A percentile compares a stretch with the other conserved stretches of the same genome.
phyloP scores from a whole-genome alignment of 2,888 invertebrate species.

The Nomada fucata region DNA sequence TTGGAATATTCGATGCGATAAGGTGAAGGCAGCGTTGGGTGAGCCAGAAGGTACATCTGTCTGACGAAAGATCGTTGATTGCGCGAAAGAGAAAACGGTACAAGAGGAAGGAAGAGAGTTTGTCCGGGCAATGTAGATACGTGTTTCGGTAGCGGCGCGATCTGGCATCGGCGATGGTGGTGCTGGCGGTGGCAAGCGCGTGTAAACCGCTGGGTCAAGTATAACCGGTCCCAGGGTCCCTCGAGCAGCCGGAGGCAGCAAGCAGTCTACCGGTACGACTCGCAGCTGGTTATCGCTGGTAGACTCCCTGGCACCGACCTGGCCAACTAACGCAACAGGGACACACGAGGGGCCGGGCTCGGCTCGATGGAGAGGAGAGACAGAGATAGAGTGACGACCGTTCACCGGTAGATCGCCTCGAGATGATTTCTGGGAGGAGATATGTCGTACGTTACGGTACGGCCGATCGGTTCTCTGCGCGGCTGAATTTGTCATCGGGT shows the following conservation, averaged over 20 bases:
- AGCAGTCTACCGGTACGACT: constrained; percentile 75
- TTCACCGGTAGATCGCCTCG: constrained; percentile 63
- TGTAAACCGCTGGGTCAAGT: constrained; percentile 79
- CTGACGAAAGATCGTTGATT: constrained; percentile 24
- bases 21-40: neutral
- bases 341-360: constrained; percentile 59
- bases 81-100: constrained; percentile 13
- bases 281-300: constrained; percentile 76
- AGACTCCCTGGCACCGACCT: constrained; percentile 80
- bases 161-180: constrained; percentile 61
- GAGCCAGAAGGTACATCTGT: constrained; percentile 26
- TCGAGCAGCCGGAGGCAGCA: constrained; percentile 71
- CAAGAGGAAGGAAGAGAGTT: constrained; percentile 28
- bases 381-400: constrained; percentile 60
- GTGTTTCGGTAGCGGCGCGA: constrained; percentile 74
- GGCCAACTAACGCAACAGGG: constrained; percentile 73
- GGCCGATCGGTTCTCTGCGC: constrained; percentile 44
- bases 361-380: constrained; percentile 37
- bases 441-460: constrained; percentile 53
- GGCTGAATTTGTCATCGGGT: constrained; percentile 48
- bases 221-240: constrained; percentile 78
- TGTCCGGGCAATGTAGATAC: constrained; percentile 52
- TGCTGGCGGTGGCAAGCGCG: constrained; percentile 65
- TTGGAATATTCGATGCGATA: constrained; percentile 18
- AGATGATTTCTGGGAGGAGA: constrained; percentile 65